These are phyloP conservation scores for Eriosoma lanigerum DNA, from an alignment of 1,140 invertebrate species.

Conservation along the genomic window DNA sequence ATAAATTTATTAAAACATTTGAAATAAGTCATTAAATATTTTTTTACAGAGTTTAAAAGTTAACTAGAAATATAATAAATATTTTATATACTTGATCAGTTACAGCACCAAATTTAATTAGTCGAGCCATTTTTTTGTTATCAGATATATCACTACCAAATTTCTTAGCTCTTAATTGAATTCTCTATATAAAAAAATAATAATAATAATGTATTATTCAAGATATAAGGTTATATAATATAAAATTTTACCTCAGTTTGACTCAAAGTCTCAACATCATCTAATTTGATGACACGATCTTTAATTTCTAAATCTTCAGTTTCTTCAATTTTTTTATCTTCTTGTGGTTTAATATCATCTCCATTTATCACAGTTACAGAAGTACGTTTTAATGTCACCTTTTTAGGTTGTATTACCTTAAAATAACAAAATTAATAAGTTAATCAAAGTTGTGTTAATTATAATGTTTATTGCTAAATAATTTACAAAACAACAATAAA, in stretches of 20 bases:
- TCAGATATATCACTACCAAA: conserved; percentile 14
- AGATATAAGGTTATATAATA: not conserved
- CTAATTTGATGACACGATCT: conserved; percentile 39
- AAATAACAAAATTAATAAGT: not conserved
- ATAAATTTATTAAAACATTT: too few species aligned
- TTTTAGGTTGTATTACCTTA: conserved; percentile 34
- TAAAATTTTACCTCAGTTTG: conserved; percentile 26
- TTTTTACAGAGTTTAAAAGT: too few species aligned
- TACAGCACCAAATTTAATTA: conserved; percentile 47
- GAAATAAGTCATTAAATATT: too few species aligned
- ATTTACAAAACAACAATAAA: too few species aligned
- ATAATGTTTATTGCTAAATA: too few species aligned
- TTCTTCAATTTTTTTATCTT: conserved; percentile 14
- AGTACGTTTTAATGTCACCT: conserved; percentile 38
- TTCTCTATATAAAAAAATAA: conserved; percentile 30
- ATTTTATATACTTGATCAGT: conserved; percentile 43
- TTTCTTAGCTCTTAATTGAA: conserved; percentile 39
- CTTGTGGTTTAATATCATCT: conserved; percentile 6
- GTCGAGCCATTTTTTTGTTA: conserved; percentile 35
- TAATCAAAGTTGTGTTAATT: too few species aligned
- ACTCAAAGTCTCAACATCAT: conserved; percentile 34
- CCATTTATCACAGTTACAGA: conserved; percentile 39
- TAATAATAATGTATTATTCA: not conserved
- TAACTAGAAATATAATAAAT: not conserved
- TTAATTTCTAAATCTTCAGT: not conserved